These are phyloP conservation scores for Platalea minor DNA, from an alignment of 2,797 vertebrate genomes.

Conservation along the genomic window DNA sequence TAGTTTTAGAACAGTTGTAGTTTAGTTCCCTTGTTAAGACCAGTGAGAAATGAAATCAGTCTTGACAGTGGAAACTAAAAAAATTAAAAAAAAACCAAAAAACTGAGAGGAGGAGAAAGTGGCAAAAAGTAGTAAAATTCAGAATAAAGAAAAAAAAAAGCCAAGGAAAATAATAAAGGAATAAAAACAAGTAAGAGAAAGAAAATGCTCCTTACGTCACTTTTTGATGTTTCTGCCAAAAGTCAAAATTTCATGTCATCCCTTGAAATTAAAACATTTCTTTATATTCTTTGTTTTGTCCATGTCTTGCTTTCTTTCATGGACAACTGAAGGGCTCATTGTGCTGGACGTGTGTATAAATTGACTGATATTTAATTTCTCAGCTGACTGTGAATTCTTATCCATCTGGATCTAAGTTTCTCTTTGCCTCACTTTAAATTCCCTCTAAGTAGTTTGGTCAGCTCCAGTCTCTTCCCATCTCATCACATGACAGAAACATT, in stretches of 20 bases:
- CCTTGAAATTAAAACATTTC: background rate
- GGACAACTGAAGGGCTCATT: background rate
- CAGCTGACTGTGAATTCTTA: background rate
- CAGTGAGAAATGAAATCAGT: background rate
- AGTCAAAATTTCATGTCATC: background rate
- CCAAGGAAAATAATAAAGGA: background rate
- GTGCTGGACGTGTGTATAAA: background rate
- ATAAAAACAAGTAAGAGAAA: background rate
- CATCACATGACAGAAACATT: background rate
- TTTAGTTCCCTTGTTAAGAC: background rate
- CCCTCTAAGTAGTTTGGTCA: background rate
- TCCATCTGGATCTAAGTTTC: background rate
- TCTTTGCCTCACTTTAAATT: background rate
- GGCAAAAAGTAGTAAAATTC: background rate
- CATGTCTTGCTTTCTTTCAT: background rate
- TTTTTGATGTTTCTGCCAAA: background rate
- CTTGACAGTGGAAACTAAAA: background rate
- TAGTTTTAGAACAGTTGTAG: background rate
- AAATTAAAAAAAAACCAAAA: background rate
- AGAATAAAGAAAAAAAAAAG: background rate
- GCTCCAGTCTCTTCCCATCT: background rate
- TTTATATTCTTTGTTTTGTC: background rate
- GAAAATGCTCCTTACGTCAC: background rate
- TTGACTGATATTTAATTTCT: background rate
- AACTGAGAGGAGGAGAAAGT: background rate